Percentiles rank a stretch among this genome's conserved stretches.
These are phyloP conservation scores for Cryptosula pallasiana DNA, from an alignment of 2,888 invertebrate genomes.

Conservation along the genomic window DNA sequence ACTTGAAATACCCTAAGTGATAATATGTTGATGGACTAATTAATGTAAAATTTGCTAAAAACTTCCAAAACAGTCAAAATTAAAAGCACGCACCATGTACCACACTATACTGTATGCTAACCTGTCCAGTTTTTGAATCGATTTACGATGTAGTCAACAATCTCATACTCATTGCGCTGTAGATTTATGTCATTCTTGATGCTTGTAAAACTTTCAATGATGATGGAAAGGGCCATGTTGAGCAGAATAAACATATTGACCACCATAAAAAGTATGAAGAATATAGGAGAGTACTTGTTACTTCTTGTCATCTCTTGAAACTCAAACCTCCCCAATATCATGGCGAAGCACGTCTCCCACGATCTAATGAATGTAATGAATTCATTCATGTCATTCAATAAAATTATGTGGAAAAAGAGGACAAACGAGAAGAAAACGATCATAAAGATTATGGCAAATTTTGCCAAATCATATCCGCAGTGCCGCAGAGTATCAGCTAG, in stretches of 20 bases:
- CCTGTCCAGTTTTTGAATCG: constrained; percentile 38
- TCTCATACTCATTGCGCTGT: constrained; percentile 48
- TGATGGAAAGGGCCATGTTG: constrained; percentile 50
- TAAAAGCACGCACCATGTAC: not conserved
- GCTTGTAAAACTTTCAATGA: constrained; percentile 45
- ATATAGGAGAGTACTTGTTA: constrained; percentile 29
- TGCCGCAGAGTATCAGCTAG: constrained; percentile 44
- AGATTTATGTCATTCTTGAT: constrained; percentile 39
- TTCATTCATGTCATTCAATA: constrained; percentile 35
- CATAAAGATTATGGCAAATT: constrained; percentile 49
- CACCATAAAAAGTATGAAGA: constrained; percentile 32
- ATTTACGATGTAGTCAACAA: constrained; percentile 42
- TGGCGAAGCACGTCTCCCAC: constrained; percentile 45
- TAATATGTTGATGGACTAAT: no score
- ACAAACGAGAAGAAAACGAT: constrained; percentile 51
- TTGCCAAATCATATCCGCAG: constrained; percentile 40
- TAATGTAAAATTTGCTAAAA: no score
- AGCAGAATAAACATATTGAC: constrained; percentile 45
- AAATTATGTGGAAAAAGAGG: constrained; percentile 50
- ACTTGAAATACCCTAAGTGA: no score
- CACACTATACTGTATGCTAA: not conserved
- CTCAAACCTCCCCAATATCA: constrained; percentile 53
- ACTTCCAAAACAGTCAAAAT: not conserved
- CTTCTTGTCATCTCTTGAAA: constrained; percentile 43
- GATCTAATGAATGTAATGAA: constrained; percentile 37